A percentile compares a stretch with the other conserved stretches of the same genome.
phyloP scores from a whole-genome alignment of 2,797 vertebrate genomes.

The Myripristis jacobus region DNA sequence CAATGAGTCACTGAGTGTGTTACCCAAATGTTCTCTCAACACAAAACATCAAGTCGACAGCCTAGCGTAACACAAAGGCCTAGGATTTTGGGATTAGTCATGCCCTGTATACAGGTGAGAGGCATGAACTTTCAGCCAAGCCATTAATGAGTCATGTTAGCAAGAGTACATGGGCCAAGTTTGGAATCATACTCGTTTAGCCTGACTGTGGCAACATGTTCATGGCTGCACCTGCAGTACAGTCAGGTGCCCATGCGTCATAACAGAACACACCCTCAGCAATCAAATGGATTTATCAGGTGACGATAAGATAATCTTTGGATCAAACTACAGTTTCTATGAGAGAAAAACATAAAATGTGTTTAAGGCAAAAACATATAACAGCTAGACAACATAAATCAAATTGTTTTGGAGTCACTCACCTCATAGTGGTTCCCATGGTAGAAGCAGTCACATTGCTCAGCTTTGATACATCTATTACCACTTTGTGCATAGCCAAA shows the following conservation, averaged over 20 bases:
- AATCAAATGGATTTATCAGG: neutral
- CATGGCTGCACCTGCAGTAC: slow-evolving; percentile 13
- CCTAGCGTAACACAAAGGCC: slow-evolving; percentile 31
- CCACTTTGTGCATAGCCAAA: slow-evolving; percentile 71
- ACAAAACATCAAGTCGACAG: slow-evolving; percentile 46
- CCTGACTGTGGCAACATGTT: slow-evolving; percentile 43
- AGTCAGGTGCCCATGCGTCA: slow-evolving; percentile 37
- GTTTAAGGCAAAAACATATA: neutral
- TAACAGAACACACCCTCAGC: slow-evolving; percentile 65
- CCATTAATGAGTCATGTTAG: slow-evolving; percentile 60
- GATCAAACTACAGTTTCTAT: neutral
- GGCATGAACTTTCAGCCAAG: slow-evolving; percentile 28
- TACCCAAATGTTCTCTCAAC: slow-evolving; percentile 45
- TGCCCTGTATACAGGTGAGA: slow-evolving; percentile 35
- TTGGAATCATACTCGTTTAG: slow-evolving; percentile 24
- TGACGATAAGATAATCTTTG: neutral
- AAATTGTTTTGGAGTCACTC: slow-evolving; percentile 4
- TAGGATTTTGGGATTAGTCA: slow-evolving; percentile 55
- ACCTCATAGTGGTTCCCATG: slow-evolving; percentile 45
- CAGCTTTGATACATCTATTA: slow-evolving; percentile 71
- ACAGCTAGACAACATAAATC: neutral
- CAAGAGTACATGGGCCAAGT: slow-evolving; percentile 24
- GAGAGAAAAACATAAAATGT: neutral
- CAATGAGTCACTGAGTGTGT: slow-evolving; percentile 62
- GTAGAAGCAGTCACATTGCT: slow-evolving; percentile 56